A percentile compares a stretch with the other conserved stretches of the same genome.
phyloP scores from a whole-genome alignment of 1,140 invertebrate genomes.

The Rhopalosiphum padi region DNA sequence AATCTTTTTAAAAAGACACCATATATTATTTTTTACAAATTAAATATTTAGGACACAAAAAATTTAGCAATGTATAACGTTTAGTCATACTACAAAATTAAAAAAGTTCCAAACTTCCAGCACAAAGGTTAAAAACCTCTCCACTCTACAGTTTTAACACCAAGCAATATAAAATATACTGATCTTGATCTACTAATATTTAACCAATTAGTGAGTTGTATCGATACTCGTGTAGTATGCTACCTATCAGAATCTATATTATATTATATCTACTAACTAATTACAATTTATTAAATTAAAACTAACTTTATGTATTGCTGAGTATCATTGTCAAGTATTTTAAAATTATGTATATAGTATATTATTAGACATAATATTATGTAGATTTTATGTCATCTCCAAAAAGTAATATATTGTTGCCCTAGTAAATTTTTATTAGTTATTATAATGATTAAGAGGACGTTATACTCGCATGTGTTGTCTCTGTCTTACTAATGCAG shows the following conservation, averaged over 20 bases:
- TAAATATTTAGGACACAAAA: background rate
- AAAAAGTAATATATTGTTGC: background rate
- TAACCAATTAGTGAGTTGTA: no score
- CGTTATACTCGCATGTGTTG: no score
- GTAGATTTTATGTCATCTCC: background rate
- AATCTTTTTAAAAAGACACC: background rate
- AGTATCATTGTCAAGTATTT: background rate
- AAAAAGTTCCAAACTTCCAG: background rate
- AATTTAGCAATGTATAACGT: background rate
- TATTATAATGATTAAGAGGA: background rate
- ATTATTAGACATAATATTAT: background rate
- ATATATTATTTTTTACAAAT: background rate
- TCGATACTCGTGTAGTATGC: no score
- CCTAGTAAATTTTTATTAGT: background rate
- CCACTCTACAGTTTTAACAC: background rate
- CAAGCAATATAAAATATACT: background rate
- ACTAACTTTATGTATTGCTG: background rate
- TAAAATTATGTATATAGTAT: background rate
- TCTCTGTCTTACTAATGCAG: no score
- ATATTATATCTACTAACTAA: background rate
- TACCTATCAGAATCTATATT: background rate
- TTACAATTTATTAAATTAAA: background rate
- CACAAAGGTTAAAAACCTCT: background rate
- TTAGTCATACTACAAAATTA: background rate
- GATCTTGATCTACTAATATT: background rate